phyloP scores from a whole-genome alignment of 2,888 invertebrate species.

The Ectemnius cavifrons region DNA sequence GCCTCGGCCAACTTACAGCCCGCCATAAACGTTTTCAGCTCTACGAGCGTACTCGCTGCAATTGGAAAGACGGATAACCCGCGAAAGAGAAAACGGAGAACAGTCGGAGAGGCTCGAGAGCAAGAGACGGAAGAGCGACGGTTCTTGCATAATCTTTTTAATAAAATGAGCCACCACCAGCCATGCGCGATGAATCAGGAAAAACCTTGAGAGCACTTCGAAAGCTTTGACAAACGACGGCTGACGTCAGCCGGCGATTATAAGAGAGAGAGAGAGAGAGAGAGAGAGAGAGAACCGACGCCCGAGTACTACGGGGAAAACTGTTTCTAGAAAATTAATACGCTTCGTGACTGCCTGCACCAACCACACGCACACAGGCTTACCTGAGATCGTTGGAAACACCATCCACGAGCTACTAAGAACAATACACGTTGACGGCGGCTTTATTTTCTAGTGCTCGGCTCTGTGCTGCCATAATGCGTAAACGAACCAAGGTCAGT shows the following conservation, averaged over 20 bases:
- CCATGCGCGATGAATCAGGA: slow-evolving; percentile 3
- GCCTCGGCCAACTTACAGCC: slow-evolving; percentile 76
- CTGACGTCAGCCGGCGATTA: not conserved
- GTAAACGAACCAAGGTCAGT: slow-evolving; percentile 14
- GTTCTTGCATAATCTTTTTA: slow-evolving; percentile 51
- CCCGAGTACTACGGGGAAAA: slow-evolving; percentile 2
- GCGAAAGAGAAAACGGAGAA: slow-evolving; percentile 37
- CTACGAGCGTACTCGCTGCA: slow-evolving; percentile 52
- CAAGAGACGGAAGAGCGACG: not conserved
- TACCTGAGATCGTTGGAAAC: not conserved
- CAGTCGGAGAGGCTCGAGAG: slow-evolving; percentile 3
- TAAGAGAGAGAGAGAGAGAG: not conserved
- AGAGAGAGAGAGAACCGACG: not conserved
- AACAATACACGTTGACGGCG: not conserved
- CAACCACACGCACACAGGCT: not conserved
- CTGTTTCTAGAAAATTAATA: not conserved
- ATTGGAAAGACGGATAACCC: slow-evolving; percentile 36
- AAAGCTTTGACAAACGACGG: not conserved
- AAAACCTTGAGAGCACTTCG: not conserved
- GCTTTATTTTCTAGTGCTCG: slow-evolving; percentile 3
- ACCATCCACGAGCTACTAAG: not conserved
- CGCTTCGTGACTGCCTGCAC: not conserved
- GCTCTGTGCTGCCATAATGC: not conserved
- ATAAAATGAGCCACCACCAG: slow-evolving; percentile 48
- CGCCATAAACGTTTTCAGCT: slow-evolving; percentile 68